A percentile compares a stretch with the other conserved stretches of the same genome.
phyloP scores from a whole-genome alignment of 2,888 invertebrate species.

The Mechanitis messenoides region DNA sequence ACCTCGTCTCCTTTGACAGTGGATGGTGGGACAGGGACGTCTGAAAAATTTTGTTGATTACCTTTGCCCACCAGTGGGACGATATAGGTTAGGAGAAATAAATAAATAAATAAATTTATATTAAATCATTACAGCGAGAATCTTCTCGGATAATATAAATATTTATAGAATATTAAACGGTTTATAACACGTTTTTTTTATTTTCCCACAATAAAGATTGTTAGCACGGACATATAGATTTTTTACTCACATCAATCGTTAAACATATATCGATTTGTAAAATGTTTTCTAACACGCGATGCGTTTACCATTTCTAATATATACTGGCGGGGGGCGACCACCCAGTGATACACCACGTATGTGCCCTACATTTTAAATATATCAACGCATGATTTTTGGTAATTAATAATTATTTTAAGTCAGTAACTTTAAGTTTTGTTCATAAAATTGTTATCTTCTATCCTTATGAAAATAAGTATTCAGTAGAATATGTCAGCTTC shows the following conservation, averaged over 20 bases:
- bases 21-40: too few species aligned
- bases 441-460: too few species aligned
- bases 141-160: not conserved
- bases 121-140: not conserved
- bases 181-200: slow-evolving; percentile 6
- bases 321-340: slow-evolving; percentile 67
- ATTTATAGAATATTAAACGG: slow-evolving; percentile 1
- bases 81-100: too few species aligned
- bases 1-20: too few species aligned
- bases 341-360: slow-evolving; percentile 60
- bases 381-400: not conserved
- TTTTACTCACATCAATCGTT: slow-evolving; percentile 56
- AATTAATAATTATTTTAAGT: not conserved
- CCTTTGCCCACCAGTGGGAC: too few species aligned
- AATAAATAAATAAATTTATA: too few species aligned
- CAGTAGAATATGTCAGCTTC: too few species aligned
- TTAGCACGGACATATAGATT: slow-evolving; percentile 46
- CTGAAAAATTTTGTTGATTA: too few species aligned
- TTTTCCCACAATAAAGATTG: slow-evolving; percentile 26
- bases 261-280: slow-evolving; percentile 64
- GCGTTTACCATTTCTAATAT: slow-evolving; percentile 58
- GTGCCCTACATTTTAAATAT: slow-evolving; percentile 27
- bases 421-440: too few species aligned
- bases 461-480: too few species aligned
- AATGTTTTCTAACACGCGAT: slow-evolving; percentile 64